Base-by-base conservation (phyloP, 2,113 vertebrate species). In the Prunella himalayana region DNA sequence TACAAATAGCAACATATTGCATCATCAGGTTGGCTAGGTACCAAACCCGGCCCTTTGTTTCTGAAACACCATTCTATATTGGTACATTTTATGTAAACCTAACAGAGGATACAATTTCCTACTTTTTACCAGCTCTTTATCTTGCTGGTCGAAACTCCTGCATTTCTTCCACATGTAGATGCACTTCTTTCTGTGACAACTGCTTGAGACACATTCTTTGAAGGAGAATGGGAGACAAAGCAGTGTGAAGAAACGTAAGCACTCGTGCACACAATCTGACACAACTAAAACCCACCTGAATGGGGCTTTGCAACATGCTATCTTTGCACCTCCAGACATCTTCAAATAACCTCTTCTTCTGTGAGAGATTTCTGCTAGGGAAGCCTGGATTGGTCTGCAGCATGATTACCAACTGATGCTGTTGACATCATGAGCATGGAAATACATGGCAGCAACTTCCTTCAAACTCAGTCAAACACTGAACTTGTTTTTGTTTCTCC, bases 161-260 rank as follows among this genome's bases (percentile, higher is more conserved):
- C 22, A 11, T 47, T 72, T 88, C 42, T 72, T 56, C 41, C 24
- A 18, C 15, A 3, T 2, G 6, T 15, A 33, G 39, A 18, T 3
- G 33, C 10, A 24, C 25, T 60, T 51, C 54, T 37, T 27, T n/a
- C 50, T 49, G 37, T 28, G 54, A 30, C 25, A 75, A n/a, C 2
- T 27, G 42, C n/a, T 44, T 45, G 18, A 75, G 15, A n/a, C 3
- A 53, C 15, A 8, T 42, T 75, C 44, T 65, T 59, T 69, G 44
- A 61, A 68, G 66, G 45, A 44, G 24, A 41, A n/a, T 24, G 5
- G 27, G 35, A 72, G 33, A 45, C 39, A 82, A 47, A 71, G n/a
- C 2, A 2, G 13, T 5, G 19, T 31, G n/a, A 72, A 75, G 54
- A 81, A 89, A 80, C 0, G 0, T 24, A 41, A 78, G 42, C 15